Conservation (phyloP, 2,113 vertebrate species). For the Urocitellus parryii region DNA sequence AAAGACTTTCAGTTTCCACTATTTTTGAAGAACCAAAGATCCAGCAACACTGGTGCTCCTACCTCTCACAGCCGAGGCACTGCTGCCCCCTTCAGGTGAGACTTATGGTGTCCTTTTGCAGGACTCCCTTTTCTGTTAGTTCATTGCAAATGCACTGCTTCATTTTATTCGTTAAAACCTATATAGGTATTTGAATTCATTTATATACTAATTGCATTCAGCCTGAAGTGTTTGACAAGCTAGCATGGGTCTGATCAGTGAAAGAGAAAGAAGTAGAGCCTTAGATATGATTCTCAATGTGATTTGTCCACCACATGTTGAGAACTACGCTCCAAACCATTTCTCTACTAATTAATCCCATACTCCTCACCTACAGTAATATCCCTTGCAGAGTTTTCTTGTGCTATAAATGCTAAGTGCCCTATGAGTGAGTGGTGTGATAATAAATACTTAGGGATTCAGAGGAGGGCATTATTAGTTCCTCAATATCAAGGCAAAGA, state of each 20-base stretch:
- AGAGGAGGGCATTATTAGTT: slow-evolving; percentile 54
- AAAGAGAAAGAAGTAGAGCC: slow-evolving; percentile 15
- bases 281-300: slow-evolving; percentile 7
- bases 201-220: slow-evolving; percentile 61
- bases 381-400: slow-evolving; percentile 54
- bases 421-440: slow-evolving; percentile 27
- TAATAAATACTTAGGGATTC: slow-evolving; percentile 67
- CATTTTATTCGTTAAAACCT: slow-evolving; percentile 1
- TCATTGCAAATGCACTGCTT: slow-evolving; percentile 23
- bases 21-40: slow-evolving; percentile 21
- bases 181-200: slow-evolving; percentile 41
- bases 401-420: slow-evolving; percentile 59
- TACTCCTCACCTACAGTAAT: background rate
- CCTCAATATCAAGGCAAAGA: slow-evolving; percentile 61
- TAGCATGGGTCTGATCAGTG: background rate
- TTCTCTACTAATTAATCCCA: slow-evolving; percentile 44
- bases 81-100: slow-evolving; percentile 29
- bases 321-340: slow-evolving; percentile 55
- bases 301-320: slow-evolving; percentile 67
- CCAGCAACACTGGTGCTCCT: background rate
- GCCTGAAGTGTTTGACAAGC: slow-evolving; percentile 20
- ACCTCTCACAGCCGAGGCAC: background rate
- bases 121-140: background rate
- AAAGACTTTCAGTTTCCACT: slow-evolving; percentile 22
- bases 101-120: background rate